phyloP scores from a whole-genome alignment of 1,140 invertebrate species.

The Hycleus phaleratus region DNA sequence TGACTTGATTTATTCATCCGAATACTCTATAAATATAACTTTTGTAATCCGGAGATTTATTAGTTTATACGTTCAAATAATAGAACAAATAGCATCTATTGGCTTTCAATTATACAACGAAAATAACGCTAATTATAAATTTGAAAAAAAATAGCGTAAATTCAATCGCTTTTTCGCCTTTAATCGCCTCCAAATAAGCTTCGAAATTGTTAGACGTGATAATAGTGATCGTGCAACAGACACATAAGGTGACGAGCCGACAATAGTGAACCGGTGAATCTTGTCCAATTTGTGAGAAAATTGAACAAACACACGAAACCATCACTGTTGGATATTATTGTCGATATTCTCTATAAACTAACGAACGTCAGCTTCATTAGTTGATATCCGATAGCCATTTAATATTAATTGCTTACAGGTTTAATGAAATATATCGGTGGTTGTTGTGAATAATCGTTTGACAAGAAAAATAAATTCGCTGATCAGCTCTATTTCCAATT shows the following conservation, averaged over 20 bases:
- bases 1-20: slow-evolving; percentile 9
- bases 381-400: slow-evolving; percentile 18
- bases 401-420: slow-evolving; percentile 18
- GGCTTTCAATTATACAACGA: too few relatives aligned
- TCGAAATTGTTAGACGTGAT: too few relatives aligned
- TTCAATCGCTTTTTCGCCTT: too few relatives aligned
- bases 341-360: slow-evolving; percentile 7
- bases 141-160: too few relatives aligned
- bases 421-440: background rate
- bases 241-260: slow-evolving; percentile 10
- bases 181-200: too few relatives aligned
- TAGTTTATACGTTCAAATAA: too few relatives aligned
- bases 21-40: slow-evolving; percentile 6
- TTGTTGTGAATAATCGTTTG: too few relatives aligned
- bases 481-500: too few relatives aligned
- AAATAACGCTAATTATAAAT: too few relatives aligned
- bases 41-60: slow-evolving; percentile 1
- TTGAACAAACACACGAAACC: slow-evolving; percentile 6
- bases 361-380: slow-evolving; percentile 11
- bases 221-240: background rate
- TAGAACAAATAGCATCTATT: too few relatives aligned
- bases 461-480: too few relatives aligned
- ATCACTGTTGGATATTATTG: slow-evolving; percentile 3
- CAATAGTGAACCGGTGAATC: slow-evolving; percentile 7
- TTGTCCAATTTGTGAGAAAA: slow-evolving; percentile 11